Base-by-base conservation (phyloP, 2,888 invertebrate species). In the Cancer borealis region DNA sequence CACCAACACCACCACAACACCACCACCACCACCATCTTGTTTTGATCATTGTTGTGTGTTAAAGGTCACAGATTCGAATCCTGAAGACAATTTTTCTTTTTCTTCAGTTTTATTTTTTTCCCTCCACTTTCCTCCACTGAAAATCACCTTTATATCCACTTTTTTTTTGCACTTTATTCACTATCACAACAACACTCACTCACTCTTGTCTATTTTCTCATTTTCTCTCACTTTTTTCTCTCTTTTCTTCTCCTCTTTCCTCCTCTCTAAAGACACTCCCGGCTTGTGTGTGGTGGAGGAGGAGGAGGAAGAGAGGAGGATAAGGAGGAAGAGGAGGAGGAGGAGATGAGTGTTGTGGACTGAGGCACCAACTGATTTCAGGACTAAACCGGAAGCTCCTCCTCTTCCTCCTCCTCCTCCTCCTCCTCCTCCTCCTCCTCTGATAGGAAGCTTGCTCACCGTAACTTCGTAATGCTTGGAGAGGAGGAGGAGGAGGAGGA, bases 221-320 rank as follows among this genome's bases (percentile, higher is more conserved):
- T 12, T 39, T 84, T 84, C 17, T 39, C 14, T 39, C 12, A n/a
- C 84, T 14, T 39, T 84, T 84, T 39, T 84, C 30, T 79, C 8
- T 10, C 3, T 79, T 30, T 30, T 12, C 10, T 79, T 79, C 79
- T 84, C 84, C 39, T 84, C 84, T 39, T 17, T 84, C 39, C 39
- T 84, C 39, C 84, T 84, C 14, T 84, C 30, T n/a, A 84, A 30
- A 30, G 39, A 84, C 73, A n/a, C n/a, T 26, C n/a, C 39, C 30
- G 21, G 30, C 84, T 84, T 84, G 84, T 84, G 26, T n/a, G 73
- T n/a, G 1, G 3, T 26, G 73, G 26, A 79, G n/a, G 73, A n/a
- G 73, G 73, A 79, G 73, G 26, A 79, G 73, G 26, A 84, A 39
- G 84, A 84, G 84, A 84, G 84, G 84, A 84, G 84, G 84, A 84